Evolutionary conservation across 2,113 vertebrate genomes (phyloP).

Genomic region (Tricholaema leucomelas): DNA sequence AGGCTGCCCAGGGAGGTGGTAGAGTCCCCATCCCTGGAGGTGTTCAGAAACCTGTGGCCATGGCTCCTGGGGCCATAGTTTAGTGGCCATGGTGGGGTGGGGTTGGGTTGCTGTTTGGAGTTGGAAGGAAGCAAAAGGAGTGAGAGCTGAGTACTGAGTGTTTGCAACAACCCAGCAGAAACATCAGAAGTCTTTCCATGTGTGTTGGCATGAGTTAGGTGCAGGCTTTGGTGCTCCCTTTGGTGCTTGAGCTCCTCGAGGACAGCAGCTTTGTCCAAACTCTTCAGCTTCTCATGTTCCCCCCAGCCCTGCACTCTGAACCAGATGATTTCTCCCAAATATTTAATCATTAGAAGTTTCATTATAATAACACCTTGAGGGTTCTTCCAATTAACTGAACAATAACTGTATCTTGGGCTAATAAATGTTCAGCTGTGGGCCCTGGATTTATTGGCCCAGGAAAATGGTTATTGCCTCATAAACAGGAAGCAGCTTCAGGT

Average conservation of each 20-base stretch:
- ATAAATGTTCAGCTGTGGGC: neutral
- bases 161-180: too few relatives aligned
- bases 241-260: neutral
- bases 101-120: too few relatives aligned
- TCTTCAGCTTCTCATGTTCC: neutral
- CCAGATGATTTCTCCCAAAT: conserved; percentile 13
- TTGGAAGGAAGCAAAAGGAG: too few relatives aligned
- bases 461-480: conserved; percentile 38
- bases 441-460: conserved; percentile 10
- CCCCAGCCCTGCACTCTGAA: neutral
- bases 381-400: conserved; percentile 48
- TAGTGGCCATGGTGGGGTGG: too few relatives aligned
- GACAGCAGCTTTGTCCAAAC: neutral
- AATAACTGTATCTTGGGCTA: conserved; percentile 6
- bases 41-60: too few relatives aligned
- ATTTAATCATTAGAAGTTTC: conserved; percentile 42
- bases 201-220: too few relatives aligned
- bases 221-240: neutral
- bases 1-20: too few relatives aligned
- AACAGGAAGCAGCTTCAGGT: conserved; percentile 33
- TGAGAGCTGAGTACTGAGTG: too few relatives aligned
- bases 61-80: too few relatives aligned
- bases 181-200: too few relatives aligned
- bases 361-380: conserved; percentile 47
- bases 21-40: too few relatives aligned